Conservation (phyloP, 2,888 invertebrate species). For the Hydriomena furcata region DNA sequence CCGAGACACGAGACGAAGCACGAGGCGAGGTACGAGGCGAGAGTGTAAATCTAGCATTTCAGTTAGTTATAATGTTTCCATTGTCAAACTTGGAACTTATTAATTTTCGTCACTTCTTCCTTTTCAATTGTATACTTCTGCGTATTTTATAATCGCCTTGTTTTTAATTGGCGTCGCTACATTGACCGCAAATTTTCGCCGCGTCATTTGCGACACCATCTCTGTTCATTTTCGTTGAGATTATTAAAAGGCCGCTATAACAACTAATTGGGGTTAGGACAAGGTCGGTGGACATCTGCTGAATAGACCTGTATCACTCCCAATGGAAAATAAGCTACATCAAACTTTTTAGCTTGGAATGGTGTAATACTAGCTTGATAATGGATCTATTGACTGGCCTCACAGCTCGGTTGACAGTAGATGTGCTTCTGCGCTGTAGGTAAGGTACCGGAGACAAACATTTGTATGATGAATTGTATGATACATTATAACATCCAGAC, state of each 20-base stretch:
- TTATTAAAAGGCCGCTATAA: slow-evolving; percentile 68
- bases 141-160: not conserved
- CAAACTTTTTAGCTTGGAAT: too few species aligned
- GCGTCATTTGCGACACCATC: slow-evolving; percentile 62
- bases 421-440: too few species aligned
- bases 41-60: too few species aligned
- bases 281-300: slow-evolving; percentile 58
- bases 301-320: slow-evolving; percentile 4
- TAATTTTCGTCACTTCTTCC: slow-evolving; percentile 18
- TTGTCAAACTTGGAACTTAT: not conserved
- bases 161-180: slow-evolving; percentile 26
- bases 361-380: not conserved
- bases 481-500: too few species aligned
- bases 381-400: too few species aligned
- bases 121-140: not conserved
- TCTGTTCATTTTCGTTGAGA: slow-evolving; percentile 69
- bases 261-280: slow-evolving; percentile 68
- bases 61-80: too few species aligned
- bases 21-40: too few species aligned
- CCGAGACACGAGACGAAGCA: too few species aligned
- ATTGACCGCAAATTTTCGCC: slow-evolving; percentile 49
- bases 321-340: not conserved
- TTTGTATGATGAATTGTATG: too few species aligned
- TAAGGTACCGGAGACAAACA: too few species aligned
- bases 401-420: too few species aligned